phyloP scores from a whole-genome alignment of 2,888 invertebrate species.

The Graphium colonna region DNA sequence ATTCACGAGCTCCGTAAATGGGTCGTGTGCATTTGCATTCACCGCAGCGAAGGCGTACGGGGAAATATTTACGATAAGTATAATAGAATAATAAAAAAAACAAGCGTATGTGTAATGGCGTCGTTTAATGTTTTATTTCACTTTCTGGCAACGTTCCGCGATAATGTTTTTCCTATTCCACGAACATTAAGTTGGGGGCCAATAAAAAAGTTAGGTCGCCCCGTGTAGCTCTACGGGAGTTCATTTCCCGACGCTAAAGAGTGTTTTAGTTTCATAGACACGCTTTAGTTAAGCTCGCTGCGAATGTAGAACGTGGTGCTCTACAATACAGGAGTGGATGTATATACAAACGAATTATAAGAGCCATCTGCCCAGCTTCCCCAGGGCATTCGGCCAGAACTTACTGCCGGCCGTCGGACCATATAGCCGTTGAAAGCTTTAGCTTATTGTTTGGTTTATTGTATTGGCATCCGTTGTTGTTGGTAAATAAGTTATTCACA shows the following conservation, averaged over 20 bases:
- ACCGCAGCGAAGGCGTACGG: constrained; percentile 3
- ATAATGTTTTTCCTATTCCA: constrained; percentile 20
- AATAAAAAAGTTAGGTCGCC: constrained; percentile 18
- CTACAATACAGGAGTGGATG: constrained; percentile 5
- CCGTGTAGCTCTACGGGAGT: background rate
- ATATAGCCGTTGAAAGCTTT: constrained; percentile 27
- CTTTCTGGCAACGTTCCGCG: constrained; percentile 21
- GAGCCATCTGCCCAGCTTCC: constrained; percentile 15
- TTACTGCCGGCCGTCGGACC: constrained; percentile 8
- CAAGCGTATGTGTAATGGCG: constrained; percentile 17
- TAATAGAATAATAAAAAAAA: constrained; percentile 19
- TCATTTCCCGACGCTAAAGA: constrained; percentile 9
- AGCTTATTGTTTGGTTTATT: constrained; percentile 34
- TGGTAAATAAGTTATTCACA: constrained; percentile 26
- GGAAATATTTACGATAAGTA: constrained; percentile 14
- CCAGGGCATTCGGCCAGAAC: constrained; percentile 21
- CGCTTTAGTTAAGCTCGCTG: background rate
- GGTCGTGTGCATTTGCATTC: constrained; percentile 10
- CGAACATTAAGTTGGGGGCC: constrained; percentile 15
- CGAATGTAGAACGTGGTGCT: constrained; percentile 1
- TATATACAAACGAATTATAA: constrained; percentile 16
- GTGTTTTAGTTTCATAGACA: background rate
- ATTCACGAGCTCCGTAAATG: background rate
- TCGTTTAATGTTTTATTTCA: constrained; percentile 22
- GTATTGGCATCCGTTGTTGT: constrained; percentile 25